These are phyloP conservation scores for Phyllostomus hastatus DNA, from an alignment of 2,113 vertebrate genomes.

Conservation along the genomic window DNA sequence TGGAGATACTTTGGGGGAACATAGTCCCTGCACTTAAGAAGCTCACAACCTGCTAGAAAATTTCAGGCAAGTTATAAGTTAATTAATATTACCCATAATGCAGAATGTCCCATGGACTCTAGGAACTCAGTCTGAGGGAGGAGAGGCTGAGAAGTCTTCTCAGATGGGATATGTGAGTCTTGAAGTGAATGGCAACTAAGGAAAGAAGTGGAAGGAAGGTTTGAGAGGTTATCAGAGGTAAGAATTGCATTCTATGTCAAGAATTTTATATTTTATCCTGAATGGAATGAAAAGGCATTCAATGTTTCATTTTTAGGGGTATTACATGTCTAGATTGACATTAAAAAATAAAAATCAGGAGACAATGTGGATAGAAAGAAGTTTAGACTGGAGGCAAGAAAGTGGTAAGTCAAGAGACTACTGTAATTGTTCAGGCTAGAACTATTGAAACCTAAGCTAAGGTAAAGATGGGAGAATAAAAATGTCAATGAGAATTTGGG, in stretches of 20 bases:
- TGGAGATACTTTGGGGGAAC: neutral
- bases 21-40: neutral
- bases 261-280: neutral
- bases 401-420: neutral
- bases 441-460: neutral
- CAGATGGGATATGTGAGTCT: neutral
- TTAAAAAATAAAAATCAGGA: conserved; percentile 2
- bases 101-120: neutral
- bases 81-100: neutral
- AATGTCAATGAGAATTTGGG: neutral
- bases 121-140: neutral
- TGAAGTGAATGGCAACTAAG: neutral
- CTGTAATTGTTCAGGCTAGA: neutral
- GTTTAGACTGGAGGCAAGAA: neutral
- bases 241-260: neutral
- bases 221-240: neutral
- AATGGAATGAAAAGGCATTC: conserved; percentile 1
- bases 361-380: neutral
- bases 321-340: neutral
- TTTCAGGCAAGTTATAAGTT: neutral
- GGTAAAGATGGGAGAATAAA: neutral
- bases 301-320: neutral
- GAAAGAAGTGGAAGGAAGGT: neutral
- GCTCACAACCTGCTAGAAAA: neutral
- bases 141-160: neutral